Conservation (phyloP, 2,888 invertebrate species). For the Augochlorella aurata region DNA sequence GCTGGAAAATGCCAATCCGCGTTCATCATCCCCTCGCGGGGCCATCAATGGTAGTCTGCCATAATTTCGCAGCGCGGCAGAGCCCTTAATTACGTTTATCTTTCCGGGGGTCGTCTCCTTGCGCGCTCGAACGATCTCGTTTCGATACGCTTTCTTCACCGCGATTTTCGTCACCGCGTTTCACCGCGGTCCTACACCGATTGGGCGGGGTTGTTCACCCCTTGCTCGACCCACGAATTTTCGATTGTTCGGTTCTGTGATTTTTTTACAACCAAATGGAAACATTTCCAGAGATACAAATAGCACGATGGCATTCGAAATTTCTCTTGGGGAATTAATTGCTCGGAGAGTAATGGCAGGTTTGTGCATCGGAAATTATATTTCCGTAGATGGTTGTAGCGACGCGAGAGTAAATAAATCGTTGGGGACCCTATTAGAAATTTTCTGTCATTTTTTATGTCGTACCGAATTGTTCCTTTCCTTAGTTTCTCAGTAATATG, state of each 20-base stretch:
- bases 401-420: no score
- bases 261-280: neutral
- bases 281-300: neutral
- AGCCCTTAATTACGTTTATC: slow-evolving; percentile 44
- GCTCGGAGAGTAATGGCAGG: neutral
- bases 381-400: no score
- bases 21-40: slow-evolving; percentile 74
- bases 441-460: no score
- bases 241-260: slow-evolving; percentile 5
- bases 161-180: neutral
- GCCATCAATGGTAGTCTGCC: slow-evolving; percentile 61
- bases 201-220: slow-evolving; percentile 28
- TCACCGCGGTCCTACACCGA: neutral
- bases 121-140: no score
- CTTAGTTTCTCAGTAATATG: no score
- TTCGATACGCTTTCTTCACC: neutral
- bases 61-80: slow-evolving; percentile 42
- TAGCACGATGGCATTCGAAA: neutral
- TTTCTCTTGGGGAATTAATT: neutral
- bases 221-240: slow-evolving; percentile 7
- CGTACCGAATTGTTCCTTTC: no score
- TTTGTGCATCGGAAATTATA: neutral
- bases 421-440: no score
- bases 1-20: slow-evolving; percentile 75
- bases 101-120: neutral